Conservation (phyloP, 2,888 invertebrate species). For the Pherbina coryleti region DNA sequence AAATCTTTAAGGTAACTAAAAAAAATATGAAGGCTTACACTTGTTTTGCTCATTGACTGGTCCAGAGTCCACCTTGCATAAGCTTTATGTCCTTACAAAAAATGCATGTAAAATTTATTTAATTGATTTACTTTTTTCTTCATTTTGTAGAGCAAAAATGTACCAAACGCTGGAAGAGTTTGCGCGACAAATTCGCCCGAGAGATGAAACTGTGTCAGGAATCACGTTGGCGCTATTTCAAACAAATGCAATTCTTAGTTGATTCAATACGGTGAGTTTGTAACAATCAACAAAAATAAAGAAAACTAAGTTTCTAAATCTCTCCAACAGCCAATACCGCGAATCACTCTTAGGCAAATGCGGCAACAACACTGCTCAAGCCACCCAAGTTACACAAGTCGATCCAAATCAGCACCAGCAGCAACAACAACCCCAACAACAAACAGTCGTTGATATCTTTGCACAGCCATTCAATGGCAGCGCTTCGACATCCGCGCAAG, state of each 20-base stretch:
- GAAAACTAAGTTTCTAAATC: not conserved
- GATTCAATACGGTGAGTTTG: conserved; percentile 59
- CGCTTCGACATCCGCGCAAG: conserved; percentile 62
- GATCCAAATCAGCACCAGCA: conserved; percentile 57
- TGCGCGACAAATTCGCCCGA: conserved; percentile 65
- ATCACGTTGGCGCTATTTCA: conserved; percentile 66
- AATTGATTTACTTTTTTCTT: not conserved
- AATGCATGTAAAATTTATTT: not conserved
- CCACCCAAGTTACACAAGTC: conserved; percentile 59
- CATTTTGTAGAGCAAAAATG: conserved; percentile 62
- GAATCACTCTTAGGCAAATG: conserved; percentile 65
- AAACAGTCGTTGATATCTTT: conserved; percentile 63
- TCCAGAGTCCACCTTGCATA: too few species aligned
- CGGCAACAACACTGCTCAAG: conserved; percentile 52
- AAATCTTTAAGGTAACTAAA: not conserved
- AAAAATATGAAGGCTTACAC: too few species aligned
- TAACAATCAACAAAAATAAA: not conserved
- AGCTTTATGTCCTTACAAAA: too few species aligned
- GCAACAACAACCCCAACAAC: conserved; percentile 62
- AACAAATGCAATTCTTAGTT: conserved; percentile 65
- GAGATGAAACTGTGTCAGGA: conserved; percentile 66
- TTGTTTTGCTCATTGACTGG: too few species aligned
- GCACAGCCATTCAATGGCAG: conserved; percentile 64
- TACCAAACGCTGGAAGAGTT: conserved; percentile 65
- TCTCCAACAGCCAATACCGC: conserved; percentile 56